Conservation (phyloP, 2,888 invertebrate genomes). For the Nebria salina region DNA sequence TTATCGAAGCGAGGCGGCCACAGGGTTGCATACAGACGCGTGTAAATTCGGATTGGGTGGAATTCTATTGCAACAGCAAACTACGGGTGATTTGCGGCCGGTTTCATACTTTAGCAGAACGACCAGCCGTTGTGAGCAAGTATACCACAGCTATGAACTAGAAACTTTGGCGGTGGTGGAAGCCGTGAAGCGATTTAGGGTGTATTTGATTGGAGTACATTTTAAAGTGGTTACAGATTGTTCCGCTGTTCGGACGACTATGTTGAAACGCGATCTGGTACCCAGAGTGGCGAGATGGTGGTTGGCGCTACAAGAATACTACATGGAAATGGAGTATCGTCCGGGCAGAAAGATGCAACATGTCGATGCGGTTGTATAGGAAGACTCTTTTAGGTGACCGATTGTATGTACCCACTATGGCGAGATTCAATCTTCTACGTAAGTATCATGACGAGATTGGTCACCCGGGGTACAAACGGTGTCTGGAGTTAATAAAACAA, state of each 20-base stretch:
- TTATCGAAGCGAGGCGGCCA: conserved; percentile 36
- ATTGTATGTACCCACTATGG: too few species aligned
- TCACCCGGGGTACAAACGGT: too few species aligned
- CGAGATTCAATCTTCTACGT: too few species aligned
- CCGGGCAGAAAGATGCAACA: background rate
- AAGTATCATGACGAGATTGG: too few species aligned
- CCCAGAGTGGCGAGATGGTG: background rate
- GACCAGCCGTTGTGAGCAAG: too few species aligned
- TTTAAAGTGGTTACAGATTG: conserved; percentile 55
- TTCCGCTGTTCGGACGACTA: conserved; percentile 3
- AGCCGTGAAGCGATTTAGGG: too few species aligned
- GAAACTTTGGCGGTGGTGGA: too few species aligned
- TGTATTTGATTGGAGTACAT: background rate
- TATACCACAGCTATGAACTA: too few species aligned
- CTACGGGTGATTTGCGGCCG: too few species aligned
- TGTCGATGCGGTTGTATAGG: background rate
- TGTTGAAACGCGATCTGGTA: background rate
- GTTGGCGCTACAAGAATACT: background rate
- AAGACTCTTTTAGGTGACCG: too few species aligned
- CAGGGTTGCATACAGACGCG: conserved; percentile 54
- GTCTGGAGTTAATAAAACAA: conserved; percentile 29
- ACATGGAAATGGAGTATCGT: background rate
- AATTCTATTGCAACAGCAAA: conserved; percentile 51
- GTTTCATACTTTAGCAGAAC: too few species aligned
- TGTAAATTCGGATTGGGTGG: conserved; percentile 52